Conservation (phyloP, 2,888 invertebrate genomes). For the Chironomus riparius region DNA sequence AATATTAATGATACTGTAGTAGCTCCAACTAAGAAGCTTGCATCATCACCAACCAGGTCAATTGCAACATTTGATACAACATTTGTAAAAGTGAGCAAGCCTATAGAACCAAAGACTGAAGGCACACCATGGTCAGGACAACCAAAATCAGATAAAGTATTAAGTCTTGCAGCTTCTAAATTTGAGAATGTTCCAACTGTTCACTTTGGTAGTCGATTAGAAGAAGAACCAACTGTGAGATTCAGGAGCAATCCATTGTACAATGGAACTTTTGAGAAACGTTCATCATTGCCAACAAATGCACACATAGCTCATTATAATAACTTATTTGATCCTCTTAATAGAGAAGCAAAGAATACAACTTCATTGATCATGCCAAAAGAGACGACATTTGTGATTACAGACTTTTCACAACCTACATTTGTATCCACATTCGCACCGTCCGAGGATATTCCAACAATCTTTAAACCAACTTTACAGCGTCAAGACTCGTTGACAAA, state of each 20-base stretch:
- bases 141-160: slow-evolving; percentile 44
- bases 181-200: slow-evolving; percentile 43
- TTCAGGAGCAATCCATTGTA: slow-evolving; percentile 22
- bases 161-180: slow-evolving; percentile 47
- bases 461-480: not conserved
- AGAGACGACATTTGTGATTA: slow-evolving; percentile 30
- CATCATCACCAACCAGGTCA: slow-evolving; percentile 7
- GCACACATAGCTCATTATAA: not conserved
- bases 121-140: slow-evolving; percentile 43
- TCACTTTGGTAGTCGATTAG: not conserved
- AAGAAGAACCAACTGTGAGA: not conserved
- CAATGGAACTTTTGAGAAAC: slow-evolving; percentile 30
- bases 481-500: slow-evolving; percentile 35
- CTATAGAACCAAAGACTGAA: slow-evolving; percentile 30
- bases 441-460: slow-evolving; percentile 32
- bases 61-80: slow-evolving; percentile 30
- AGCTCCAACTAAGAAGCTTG: slow-evolving; percentile 28
- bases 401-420: slow-evolving; percentile 45
- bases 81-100: slow-evolving; percentile 33
- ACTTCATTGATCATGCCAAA: not conserved
- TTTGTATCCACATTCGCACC: slow-evolving; percentile 43
- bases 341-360: not conserved
- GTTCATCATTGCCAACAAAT: slow-evolving; percentile 38
- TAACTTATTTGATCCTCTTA: not conserved
- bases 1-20: slow-evolving; percentile 24